Evolutionary conservation across 2,888 invertebrate species (phyloP), one percentile per base, ranked within the genome.

Genomic region (Apoderus coryli): DNA sequence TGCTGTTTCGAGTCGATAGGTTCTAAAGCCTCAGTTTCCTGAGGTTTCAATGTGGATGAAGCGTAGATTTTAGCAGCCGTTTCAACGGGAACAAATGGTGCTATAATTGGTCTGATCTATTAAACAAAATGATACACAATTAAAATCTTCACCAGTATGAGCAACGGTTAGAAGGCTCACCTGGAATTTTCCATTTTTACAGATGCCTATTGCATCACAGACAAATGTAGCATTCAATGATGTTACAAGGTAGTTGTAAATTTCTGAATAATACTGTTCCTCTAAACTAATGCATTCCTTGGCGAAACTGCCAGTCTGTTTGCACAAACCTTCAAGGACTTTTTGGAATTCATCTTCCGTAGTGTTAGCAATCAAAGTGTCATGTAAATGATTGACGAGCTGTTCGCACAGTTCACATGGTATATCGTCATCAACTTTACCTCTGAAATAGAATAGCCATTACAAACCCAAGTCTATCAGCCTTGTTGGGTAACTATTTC

Each of bases 371-470:
- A 82, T 65, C 13, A 90, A 56, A 4, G 85, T 63, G 50, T 88
- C 81, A 37, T 76, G 72, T 41, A 88, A 61, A 56, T 89, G 86
- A 12, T 62, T 60, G 0, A 88, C 76, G 28, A 90, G 58, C 53
- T 85, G 81, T 46, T 82, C 74, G 56, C 89, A 90, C 32, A 90
- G 65, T 46, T 86, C 79, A 53, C 90, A 89, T 1, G 85, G 76
- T 29, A 82, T 64, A 48, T 76, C 73, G 43, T 73, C 71, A 22
- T 53, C 50, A 12, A 36, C 35, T 16, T 35, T n/a, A n/a, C n/a
- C n/a, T n/a, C n/a, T n/a, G n/a, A n/a, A n/a, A n/a, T n/a, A n/a
- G n/a, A n/a, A n/a, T n/a, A n/a, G n/a, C n/a, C n/a, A n/a, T n/a
- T n/a, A n/a, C n/a, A n/a, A n/a, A n/a, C n/a, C n/a, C n/a, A n/a